Percentiles rank a stretch among this genome's conserved stretches.
These are phyloP conservation scores for Crocodylus rhombifer DNA, from an alignment of 2,797 vertebrate species.

Conservation along the genomic window DNA sequence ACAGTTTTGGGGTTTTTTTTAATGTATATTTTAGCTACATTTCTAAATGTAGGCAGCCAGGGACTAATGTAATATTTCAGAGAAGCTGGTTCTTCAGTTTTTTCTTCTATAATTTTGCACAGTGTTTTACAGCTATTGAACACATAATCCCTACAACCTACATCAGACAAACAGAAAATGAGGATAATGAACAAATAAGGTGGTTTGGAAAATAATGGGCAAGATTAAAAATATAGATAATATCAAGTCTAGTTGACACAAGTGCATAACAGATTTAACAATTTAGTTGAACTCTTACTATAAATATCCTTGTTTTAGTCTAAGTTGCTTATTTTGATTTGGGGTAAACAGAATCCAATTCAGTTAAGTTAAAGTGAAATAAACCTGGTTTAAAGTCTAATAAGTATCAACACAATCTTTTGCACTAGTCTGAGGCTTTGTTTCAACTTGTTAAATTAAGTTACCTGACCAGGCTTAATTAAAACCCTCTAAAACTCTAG, in stretches of 20 bases:
- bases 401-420: not conserved
- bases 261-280: not conserved
- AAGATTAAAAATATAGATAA: not conserved
- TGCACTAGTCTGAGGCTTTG: not conserved
- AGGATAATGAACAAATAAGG: not conserved
- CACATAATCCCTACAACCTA: not conserved
- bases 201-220: not conserved
- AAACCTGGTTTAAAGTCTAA: constrained; percentile 23
- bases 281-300: too few species aligned
- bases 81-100: too few species aligned
- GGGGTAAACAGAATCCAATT: constrained; percentile 19
- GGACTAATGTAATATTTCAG: too few species aligned
- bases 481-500: not conserved
- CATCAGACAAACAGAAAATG: not conserved
- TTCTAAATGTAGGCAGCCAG: too few species aligned
- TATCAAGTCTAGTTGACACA: not conserved
- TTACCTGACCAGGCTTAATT: too few species aligned
- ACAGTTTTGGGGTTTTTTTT: not conserved
- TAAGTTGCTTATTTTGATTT: constrained; percentile 27
- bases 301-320: constrained; percentile 6
- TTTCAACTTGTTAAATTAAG: not conserved
- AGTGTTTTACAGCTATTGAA: too few species aligned
- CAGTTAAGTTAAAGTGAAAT: not conserved
- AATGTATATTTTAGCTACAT: too few species aligned
- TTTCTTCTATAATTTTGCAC: too few species aligned